Conservation (phyloP, 2,797 vertebrate genomes). For the Catamblyrhynchus diadema region DNA sequence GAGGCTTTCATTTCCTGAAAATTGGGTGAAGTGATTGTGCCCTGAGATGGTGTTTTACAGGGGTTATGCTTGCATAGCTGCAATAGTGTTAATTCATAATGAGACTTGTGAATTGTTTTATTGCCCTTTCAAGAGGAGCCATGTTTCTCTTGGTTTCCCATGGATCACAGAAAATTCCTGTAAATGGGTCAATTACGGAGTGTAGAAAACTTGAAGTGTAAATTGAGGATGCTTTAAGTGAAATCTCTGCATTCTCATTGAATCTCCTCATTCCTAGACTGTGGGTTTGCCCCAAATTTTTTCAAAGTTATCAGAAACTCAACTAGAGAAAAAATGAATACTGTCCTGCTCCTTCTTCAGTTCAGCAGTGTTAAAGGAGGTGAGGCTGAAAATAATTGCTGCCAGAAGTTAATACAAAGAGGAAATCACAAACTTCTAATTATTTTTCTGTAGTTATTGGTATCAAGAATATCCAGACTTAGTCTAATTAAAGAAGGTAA, state of each 20-base stretch:
- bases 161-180: neutral
- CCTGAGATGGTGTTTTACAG: neutral
- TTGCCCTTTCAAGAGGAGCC: neutral
- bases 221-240: neutral
- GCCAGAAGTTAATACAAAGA: neutral
- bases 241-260: neutral
- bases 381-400: neutral
- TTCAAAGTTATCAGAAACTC: neutral
- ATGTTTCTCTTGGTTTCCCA: neutral
- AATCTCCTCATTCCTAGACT: neutral
- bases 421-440: neutral
- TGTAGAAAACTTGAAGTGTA: neutral
- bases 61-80: neutral
- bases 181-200: neutral
- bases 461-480: neutral
- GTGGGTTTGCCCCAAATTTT: neutral
- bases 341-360: neutral
- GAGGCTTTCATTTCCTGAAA: slow-evolving; percentile 35
- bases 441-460: neutral
- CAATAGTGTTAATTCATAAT: neutral
- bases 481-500: neutral
- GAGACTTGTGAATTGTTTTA: neutral
- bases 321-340: neutral
- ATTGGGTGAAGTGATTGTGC: neutral
- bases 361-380: neutral